phyloP scores from a whole-genome alignment of 2,888 invertebrate species.

The Pheosia gnoma region DNA sequence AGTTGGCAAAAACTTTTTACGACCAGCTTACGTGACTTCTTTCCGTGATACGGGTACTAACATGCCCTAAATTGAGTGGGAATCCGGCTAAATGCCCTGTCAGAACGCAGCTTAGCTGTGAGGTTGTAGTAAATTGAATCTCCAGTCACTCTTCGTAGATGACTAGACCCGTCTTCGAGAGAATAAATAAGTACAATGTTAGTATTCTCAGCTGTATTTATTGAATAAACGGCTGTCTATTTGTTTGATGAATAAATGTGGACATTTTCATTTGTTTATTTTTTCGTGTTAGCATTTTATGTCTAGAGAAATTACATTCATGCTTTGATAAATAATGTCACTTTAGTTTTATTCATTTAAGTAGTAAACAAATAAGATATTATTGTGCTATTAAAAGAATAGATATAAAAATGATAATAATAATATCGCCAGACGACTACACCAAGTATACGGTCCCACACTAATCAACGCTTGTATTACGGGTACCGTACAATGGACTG shows the following conservation, averaged over 20 bases:
- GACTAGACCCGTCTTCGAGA: constrained; percentile 10
- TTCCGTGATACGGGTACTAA: constrained; percentile 25
- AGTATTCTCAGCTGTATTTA: constrained; percentile 1
- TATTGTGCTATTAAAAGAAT: too few relatives aligned
- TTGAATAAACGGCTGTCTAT: not conserved
- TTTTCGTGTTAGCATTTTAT: not conserved
- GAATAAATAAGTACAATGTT: constrained; percentile 11
- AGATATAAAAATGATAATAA: too few relatives aligned
- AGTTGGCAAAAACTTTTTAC: constrained; percentile 34
- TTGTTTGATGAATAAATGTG: not conserved
- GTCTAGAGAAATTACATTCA: not conserved
- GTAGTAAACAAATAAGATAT: not conserved
- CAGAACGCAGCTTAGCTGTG: constrained; percentile 24
- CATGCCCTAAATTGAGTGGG: constrained; percentile 37
- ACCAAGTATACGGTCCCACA: too few relatives aligned
- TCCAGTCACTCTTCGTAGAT: constrained; percentile 23
- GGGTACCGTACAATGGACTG: too few relatives aligned
- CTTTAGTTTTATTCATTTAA: not conserved
- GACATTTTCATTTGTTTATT: not conserved
- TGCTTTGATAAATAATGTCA: not conserved
- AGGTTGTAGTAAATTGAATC: constrained; percentile 33
- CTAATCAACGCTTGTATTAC: too few relatives aligned
- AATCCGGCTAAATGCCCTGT: constrained; percentile 33
- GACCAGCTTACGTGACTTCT: constrained; percentile 37
- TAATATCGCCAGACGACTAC: too few relatives aligned